phyloP scores from a whole-genome alignment of 2,113 vertebrate genomes.

The Hyaena hyaena region DNA sequence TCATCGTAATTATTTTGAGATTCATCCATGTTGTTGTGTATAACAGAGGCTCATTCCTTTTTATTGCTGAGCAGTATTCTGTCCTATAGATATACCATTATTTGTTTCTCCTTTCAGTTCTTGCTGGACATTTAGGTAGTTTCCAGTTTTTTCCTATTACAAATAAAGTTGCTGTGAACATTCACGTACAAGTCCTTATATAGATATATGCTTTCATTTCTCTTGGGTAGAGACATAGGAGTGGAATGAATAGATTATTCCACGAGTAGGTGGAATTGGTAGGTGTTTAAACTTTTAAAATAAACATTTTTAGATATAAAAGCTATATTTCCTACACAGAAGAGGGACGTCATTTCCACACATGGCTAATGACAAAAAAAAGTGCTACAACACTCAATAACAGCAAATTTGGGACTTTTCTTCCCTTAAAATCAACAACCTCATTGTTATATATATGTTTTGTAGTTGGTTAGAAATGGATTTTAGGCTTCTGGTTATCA shows the following conservation, averaged over 20 bases:
- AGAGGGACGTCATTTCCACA: not conserved
- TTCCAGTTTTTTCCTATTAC: constrained; percentile 7
- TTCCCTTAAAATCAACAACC: constrained; percentile 24
- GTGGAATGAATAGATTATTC: not conserved
- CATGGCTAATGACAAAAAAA: not conserved
- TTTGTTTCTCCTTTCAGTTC: not conserved
- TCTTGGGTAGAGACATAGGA: not conserved
- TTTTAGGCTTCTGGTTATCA: not conserved
- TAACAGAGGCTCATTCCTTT: not conserved
- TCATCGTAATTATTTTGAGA: not conserved
- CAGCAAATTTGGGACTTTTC: not conserved
- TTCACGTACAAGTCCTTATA: not conserved
- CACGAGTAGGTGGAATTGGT: not conserved
- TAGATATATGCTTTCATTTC: not conserved
- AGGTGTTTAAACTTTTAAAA: not conserved
- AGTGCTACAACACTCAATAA: not conserved
- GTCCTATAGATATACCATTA: not conserved
- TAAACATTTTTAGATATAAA: constrained; percentile 10
- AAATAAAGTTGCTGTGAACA: not conserved
- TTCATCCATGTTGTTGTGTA: not conserved
- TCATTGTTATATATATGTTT: not conserved
- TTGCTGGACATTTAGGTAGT: not conserved
- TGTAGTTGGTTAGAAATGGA: not conserved
- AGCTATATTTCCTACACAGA: not conserved
- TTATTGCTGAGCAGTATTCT: not conserved